Base-by-base conservation (phyloP, 2,113 vertebrate species). In the Ageneiosus marmoratus region DNA sequence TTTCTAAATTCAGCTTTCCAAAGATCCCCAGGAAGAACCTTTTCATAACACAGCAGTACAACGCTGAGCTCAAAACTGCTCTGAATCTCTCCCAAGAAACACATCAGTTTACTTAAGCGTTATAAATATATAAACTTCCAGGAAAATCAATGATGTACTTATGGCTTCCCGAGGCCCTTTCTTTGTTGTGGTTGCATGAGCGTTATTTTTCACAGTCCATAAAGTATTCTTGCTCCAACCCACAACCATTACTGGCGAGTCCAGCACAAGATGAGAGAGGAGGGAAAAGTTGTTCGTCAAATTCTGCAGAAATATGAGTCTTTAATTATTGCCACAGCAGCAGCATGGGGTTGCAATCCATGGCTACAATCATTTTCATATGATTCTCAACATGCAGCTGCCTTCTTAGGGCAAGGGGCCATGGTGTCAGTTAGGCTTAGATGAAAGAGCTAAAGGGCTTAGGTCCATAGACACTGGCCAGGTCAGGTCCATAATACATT, bases 261-360 rank as follows among this genome's bases (percentile, higher is more conserved):
- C 56, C 72, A 34, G 79, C 22, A 3, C 58, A 83, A 72, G 70
- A 85, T 76, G 72, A 75, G 41, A 83, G 69, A 73, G 73, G 46
- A 76, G 78, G 62, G 63, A 55, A 78, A 85, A 74, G 65, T 75
- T 72, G 86, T 95, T 94, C 91, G 93, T 95, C 92, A 92, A 94
- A 95, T 93, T 89, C 89, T 87, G 2, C 89, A 88, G 91, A 93
- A 95, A 94, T 89, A 44, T 90, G 93, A 94, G 91, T 90, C 91
- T 95, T 95, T 94, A 94, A 95, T 95, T 94, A 94, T 86, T 86
- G 87, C 92, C 93, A 94, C 93, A 90, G 93, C 85, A 84, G 91
- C 46, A 69, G 74, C 90, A 79, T 88, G 89, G 83, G 89, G 92
- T 77, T 67, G 50, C 72, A 81, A 11, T 69, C 50, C 58, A 77